Conservation (phyloP, 2,797 vertebrate species). For the Micrastur ruficollis region DNA sequence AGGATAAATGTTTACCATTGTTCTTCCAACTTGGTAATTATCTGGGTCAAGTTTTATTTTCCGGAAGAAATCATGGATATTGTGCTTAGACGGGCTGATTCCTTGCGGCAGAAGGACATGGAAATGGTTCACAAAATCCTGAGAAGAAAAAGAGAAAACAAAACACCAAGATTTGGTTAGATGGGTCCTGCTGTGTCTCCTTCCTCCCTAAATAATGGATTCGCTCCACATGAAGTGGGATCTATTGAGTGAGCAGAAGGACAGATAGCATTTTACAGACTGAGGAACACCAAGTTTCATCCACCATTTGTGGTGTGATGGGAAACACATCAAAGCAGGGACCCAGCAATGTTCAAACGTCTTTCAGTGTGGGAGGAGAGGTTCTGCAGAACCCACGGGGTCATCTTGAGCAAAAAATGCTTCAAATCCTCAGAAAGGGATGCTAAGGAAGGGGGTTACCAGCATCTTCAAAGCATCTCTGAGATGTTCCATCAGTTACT, state of each 20-base stretch:
- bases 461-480: neutral
- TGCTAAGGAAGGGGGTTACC: accelerated
- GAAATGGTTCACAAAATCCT: slow-evolving; percentile 96
- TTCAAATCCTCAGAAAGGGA: neutral
- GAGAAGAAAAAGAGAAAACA: neutral
- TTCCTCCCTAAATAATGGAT: neutral
- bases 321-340: slow-evolving; percentile 1
- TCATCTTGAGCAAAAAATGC: neutral
- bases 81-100: slow-evolving; percentile 79
- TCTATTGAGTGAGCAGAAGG: neutral
- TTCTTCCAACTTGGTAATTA: slow-evolving; percentile 93
- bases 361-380: neutral
- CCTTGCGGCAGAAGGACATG: slow-evolving; percentile 86
- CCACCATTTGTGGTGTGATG: neutral
- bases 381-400: neutral
- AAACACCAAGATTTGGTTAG: neutral
- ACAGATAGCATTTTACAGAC: neutral
- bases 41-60: slow-evolving; percentile 82
- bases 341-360: neutral
- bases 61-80: slow-evolving; percentile 86
- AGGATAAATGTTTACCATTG: slow-evolving; percentile 82
- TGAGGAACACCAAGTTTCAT: neutral
- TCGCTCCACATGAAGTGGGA: neutral
- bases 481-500: neutral
- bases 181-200: neutral